phyloP scores from a whole-genome alignment of 92 coral and sea anemone species.

The Bergia puertoricense region DNA sequence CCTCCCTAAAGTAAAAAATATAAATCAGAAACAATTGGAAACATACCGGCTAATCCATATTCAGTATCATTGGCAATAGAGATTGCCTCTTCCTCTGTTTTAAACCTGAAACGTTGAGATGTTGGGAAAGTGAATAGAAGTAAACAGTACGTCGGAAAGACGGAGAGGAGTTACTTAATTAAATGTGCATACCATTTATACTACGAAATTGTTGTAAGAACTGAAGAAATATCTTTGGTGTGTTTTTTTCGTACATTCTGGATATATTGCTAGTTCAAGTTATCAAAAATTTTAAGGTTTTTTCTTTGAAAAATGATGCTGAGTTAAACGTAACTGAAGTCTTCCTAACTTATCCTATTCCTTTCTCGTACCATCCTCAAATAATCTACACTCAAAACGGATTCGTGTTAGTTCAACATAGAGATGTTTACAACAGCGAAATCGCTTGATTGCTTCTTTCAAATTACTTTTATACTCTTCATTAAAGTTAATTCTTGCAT shows the following conservation, averaged over 20 bases:
- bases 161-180: not conserved
- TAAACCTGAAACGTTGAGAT: slow-evolving; percentile 23
- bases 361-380: not conserved
- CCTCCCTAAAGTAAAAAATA: not conserved
- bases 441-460: too few relatives aligned
- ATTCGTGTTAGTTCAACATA: too few relatives aligned
- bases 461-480: too few relatives aligned
- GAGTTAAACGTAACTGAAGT: too few relatives aligned
- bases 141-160: not conserved
- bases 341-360: not conserved
- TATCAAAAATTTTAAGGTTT: not conserved
- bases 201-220: not conserved
- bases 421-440: too few relatives aligned
- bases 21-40: not conserved
- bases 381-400: too few relatives aligned
- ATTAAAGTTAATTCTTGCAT: too few relatives aligned
- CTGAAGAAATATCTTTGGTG: too few relatives aligned
- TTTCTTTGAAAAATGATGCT: not conserved
- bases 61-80: slow-evolving; percentile 45
- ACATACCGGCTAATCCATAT: slow-evolving; percentile 44
- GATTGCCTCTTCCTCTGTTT: slow-evolving; percentile 49
- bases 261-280: not conserved
- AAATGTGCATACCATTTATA: too few relatives aligned
- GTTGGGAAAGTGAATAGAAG: not conserved
- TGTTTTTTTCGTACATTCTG: not conserved